Base-by-base conservation (phyloP, 2,113 vertebrate species). In the Otus sunia region DNA sequence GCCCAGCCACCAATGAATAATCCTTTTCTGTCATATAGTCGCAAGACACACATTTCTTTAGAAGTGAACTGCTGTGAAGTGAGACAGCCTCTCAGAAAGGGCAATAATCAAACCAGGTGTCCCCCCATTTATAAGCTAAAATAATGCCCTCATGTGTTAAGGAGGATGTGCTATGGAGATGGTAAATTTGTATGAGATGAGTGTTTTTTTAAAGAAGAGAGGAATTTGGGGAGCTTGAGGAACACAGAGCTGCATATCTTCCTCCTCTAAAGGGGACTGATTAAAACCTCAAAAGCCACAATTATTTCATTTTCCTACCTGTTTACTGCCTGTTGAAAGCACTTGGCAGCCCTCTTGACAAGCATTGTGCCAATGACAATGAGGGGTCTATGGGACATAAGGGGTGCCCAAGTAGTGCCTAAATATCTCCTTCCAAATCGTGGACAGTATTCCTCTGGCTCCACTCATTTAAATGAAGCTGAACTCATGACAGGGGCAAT, bases 1-100 rank as follows among this genome's bases (percentile, higher is more conserved):
- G 94, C 73, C 64, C 73, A 85, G 62, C 23, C 64, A 50, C 41
- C 0, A 0, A 58, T 34, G 49, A 88, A 96, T 52, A 58, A 90
- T 37, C 66, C 30, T 72, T 74, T 88, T 82, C 66, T 92, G 74
- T 62, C 27, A 8, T 26, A 23, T 3, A 59, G 74, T 47, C 1
- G 0, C 30, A 64, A 72, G 74, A 55, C n/a, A 67, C 2, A 0
- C 2, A 0, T 27, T 91, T 62, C 41, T 81, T 87, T 43, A 71
- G 73, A 89, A 77, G 77, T 37, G 20, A 89, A 50, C 49, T 49
- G 43, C 74, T 88, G 45, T 60, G 63, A 92, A 80, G 53, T 36
- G 58, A 90, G 79, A 26, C 20, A 43, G 63, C 72, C 76, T 59
- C 69, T 67, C 23, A 41, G 56, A 59, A 80, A 75, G 55, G 43